Evolutionary conservation across 2,113 vertebrate species (phyloP), one percentile per base, ranked within the genome.

Genomic region (Herpailurus yagouaroundi): DNA sequence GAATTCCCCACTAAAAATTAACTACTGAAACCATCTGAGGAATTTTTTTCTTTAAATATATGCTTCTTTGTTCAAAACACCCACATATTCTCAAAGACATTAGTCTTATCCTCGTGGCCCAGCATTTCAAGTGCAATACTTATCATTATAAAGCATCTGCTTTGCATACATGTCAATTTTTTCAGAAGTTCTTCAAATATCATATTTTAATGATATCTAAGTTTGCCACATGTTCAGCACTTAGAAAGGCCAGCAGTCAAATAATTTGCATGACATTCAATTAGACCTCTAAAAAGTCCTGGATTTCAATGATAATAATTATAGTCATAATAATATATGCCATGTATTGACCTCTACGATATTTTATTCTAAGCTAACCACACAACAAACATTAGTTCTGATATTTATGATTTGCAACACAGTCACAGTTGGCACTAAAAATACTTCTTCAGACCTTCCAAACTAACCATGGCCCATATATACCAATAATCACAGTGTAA

Each of bases 61-160:
- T 41, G 4, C 12, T 88, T 95, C 86, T 55, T 86, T 82, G 4
- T 48, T 82, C 64, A 97, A 94, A 36, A 81, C 80, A 52, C 13
- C 48, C n/a, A 63, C 27, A 25, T 77, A 11, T 89, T 92, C 41
- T 95, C 89, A 97, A 97, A 97, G 73, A 91, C 96, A 48, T 89
- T 93, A 77, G 48, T 71, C 64, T 88, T 94, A 92, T 36, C 85
- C 68, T 85, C 83, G 57, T 9, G 71, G 84, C n/a, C 97, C 23
- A 96, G 91, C 29, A 91, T 96, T 68, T 5, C 71, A 97, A 97
- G 96, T 81, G 33, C 3, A 88, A 97, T 97, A 93, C 69, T 96
- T 97, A 1, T 60, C 79, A 55, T 0, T 82, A 18, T n/a, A 94
- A 96, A 80, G n/a, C 73, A 89, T 95, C 77, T 95, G 63, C 52